Base-by-base conservation (phyloP, 2,888 invertebrate genomes). In the Diarsia dahlii region DNA sequence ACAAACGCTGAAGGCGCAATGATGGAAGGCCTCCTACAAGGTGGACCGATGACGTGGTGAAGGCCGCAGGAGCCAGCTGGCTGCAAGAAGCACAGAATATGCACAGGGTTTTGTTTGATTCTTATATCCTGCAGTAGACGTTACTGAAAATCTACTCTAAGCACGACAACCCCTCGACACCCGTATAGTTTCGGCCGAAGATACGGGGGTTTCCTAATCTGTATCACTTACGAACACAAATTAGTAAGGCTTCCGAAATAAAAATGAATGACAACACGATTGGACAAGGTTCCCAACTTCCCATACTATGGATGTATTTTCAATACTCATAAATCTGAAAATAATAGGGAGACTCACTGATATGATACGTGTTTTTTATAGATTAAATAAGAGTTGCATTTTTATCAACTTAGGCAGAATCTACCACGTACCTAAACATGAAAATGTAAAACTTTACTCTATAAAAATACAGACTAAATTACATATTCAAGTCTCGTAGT, bases 401-500 rank as follows among this genome's bases (percentile, higher is more conserved):
- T 58, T 39, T 39, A 8, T 39, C 8, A 50, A 45, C 8, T 60
- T 23, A 0, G 6, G 5, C 1, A 15, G 2, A 69, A 46, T 46
- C 28, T n/a, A 34, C 28, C n/a, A 46, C 46, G 52, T 54, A 13
- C 63, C n/a, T 15, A 34, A 39, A 52, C 56, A 58, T 28, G 48
- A 23, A 64, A 69, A 58, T 56, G n/a, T 12, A 68, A 20, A 56
- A 28, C 15, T 3, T 18, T 60, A 54, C 10, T 58, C 5, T 45
- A 67, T 39, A 39, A 67, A 66, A 68, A 81, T 81, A 65, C 64
- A 60, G 64, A 46, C 20, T 50, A 8, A 50, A 80, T 76, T 65
- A 76, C 48, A 69, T 68, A 80, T 80, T 80, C 81, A 20, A 68
- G 77, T 81, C 54, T 58, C 71, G 81, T 48, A 50, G 62, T 28